Evolutionary conservation across 2,888 invertebrate species (phyloP).

Genomic region (Phyto melanocephala): DNA sequence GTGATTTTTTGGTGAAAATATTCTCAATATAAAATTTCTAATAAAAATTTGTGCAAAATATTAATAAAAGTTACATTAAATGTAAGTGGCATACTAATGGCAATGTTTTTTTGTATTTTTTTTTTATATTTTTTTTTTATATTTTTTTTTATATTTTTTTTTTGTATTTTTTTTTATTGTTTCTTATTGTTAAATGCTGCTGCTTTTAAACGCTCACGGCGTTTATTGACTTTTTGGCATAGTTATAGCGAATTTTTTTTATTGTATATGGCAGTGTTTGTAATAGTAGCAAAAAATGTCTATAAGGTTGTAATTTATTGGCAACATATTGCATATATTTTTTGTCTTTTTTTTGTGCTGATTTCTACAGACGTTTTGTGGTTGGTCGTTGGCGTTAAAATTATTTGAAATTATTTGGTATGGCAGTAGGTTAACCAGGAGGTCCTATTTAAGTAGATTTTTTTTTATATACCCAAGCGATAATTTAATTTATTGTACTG

Average conservation of each 20-base stretch:
- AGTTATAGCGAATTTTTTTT: slow-evolving; percentile 58
- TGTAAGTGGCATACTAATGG: neutral
- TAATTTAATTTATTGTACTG: slow-evolving; percentile 32
- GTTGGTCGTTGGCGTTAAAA: slow-evolving; percentile 62
- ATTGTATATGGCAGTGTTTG: slow-evolving; percentile 1
- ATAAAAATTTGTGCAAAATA: no score
- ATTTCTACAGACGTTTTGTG: slow-evolving; percentile 31
- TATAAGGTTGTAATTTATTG: slow-evolving; percentile 41
- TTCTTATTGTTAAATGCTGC: slow-evolving; percentile 36
- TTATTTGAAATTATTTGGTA: slow-evolving; percentile 32
- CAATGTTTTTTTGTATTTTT: slow-evolving; percentile 7
- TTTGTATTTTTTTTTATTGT: no score
- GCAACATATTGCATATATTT: slow-evolving; percentile 48
- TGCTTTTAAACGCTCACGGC: slow-evolving; percentile 54
- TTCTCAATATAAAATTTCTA: no score
- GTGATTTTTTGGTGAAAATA: no score
- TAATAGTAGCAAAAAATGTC: slow-evolving; percentile 13
- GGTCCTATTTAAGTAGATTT: neutral
- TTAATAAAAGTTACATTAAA: neutral
- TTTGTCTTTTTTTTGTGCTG: slow-evolving; percentile 26
- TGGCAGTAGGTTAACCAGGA: slow-evolving; percentile 47
- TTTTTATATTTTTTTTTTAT: no score
- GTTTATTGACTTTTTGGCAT: slow-evolving; percentile 71
- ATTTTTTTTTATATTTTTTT: no score
- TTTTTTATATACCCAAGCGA: slow-evolving; percentile 2